A percentile compares a stretch with the other conserved stretches of the same genome.
phyloP scores from a whole-genome alignment of 2,113 vertebrate species.

The Petrocephalus zakoni region DNA sequence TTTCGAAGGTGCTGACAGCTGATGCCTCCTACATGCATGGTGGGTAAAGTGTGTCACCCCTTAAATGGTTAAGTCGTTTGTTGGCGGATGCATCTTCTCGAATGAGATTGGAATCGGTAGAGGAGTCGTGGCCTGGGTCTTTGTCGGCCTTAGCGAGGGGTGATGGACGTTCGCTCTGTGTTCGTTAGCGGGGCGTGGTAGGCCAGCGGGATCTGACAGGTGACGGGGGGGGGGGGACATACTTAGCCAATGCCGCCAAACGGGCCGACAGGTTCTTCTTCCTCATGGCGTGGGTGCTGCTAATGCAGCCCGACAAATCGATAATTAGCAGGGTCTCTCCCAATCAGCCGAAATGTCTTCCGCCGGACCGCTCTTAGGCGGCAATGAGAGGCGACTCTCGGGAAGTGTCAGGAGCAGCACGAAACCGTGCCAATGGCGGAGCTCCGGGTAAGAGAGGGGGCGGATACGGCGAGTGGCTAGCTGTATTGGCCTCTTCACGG shows the following conservation, averaged over 20 bases:
- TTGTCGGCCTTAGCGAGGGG: neutral
- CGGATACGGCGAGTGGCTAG: neutral
- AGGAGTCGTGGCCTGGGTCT: neutral
- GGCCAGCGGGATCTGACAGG: neutral
- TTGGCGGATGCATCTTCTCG: neutral
- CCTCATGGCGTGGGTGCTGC: neutral
- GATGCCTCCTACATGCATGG: neutral
- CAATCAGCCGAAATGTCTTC: neutral
- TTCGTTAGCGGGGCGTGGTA: neutral
- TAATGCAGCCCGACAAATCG: constrained; percentile 19
- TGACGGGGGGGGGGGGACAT: neutral
- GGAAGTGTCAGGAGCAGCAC: neutral
- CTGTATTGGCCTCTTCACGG: neutral
- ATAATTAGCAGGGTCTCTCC: constrained; percentile 12
- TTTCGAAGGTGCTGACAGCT: neutral
- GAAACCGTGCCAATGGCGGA: neutral
- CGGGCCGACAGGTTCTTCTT: neutral
- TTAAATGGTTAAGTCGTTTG: neutral
- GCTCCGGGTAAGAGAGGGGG: neutral
- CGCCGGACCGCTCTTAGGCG: neutral
- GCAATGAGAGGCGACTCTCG: neutral
- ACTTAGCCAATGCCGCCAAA: neutral
- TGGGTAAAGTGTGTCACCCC: neutral
- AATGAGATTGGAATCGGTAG: neutral
- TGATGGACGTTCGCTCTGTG: neutral